A percentile compares a stretch with the other conserved stretches of the same genome.
Conservation (phyloP, 2,888 invertebrate genomes). For the Taphrorychus bicolor region DNA sequence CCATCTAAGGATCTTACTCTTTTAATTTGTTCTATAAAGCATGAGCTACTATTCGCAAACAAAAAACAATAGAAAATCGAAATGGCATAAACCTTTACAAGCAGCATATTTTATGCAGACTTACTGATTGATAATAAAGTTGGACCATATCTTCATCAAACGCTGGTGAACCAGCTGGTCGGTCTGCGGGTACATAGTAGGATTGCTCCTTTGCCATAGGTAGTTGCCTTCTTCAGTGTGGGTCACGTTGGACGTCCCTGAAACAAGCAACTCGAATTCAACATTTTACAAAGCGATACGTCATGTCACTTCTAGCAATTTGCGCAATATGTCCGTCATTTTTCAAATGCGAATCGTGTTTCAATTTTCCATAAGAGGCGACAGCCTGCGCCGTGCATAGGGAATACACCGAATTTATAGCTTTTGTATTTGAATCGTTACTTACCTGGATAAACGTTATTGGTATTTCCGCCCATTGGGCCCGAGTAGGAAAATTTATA, state of each 20-base stretch:
- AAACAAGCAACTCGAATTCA: not conserved
- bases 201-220: constrained; percentile 37
- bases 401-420: constrained; percentile 2
- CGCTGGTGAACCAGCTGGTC: constrained; percentile 36
- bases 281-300: not conserved
- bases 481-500: constrained; percentile 47
- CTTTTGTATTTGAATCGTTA: constrained; percentile 2
- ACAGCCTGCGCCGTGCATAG: not conserved
- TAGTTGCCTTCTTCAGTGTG: constrained; percentile 46
- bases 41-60: no score
- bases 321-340: not conserved
- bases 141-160: constrained; percentile 39
- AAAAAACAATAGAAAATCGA: constrained; percentile 12
- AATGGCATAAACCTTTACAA: constrained; percentile 7
- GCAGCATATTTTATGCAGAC: constrained; percentile 1
- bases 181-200: constrained; percentile 24
- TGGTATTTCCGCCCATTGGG: constrained; percentile 36
- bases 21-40: no score
- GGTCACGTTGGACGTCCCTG: constrained; percentile 45
- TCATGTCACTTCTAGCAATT: not conserved
- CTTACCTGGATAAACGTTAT: constrained; percentile 16
- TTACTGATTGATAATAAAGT: constrained; percentile 38
- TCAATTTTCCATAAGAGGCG: constrained; percentile 1
- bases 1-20: no score
- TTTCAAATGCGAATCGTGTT: not conserved